Conservation (phyloP, 1,140 invertebrate genomes). For the Plectrocnemia conspersa region DNA sequence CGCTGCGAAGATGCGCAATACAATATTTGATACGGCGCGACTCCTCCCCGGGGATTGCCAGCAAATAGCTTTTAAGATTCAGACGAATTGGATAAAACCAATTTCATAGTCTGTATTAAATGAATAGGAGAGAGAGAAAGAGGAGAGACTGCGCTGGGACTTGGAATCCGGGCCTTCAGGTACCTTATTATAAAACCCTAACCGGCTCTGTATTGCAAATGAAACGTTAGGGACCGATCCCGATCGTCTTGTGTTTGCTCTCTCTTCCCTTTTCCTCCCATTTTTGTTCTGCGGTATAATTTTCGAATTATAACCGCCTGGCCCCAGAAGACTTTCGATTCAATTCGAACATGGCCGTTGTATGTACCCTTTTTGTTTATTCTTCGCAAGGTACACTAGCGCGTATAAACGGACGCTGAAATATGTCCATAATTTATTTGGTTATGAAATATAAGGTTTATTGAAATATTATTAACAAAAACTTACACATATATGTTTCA, state of each 20-base stretch:
- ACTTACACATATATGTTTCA: too few relatives aligned
- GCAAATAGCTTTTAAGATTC: slow-evolving; percentile 37
- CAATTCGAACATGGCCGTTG: slow-evolving; percentile 15
- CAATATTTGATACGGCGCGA: slow-evolving; percentile 32
- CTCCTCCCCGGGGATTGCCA: slow-evolving; percentile 27
- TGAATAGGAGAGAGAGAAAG: slow-evolving; percentile 25
- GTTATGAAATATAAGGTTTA: too few relatives aligned
- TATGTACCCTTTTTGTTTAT: neutral
- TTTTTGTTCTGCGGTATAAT: slow-evolving; percentile 20
- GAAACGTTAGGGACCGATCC: slow-evolving; percentile 17
- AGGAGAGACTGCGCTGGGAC: neutral
- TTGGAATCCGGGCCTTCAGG: neutral
- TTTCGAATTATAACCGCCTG: slow-evolving; percentile 13
- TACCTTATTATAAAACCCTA: neutral
- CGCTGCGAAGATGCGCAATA: slow-evolving; percentile 26
- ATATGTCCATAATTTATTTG: too few relatives aligned
- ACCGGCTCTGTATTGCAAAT: slow-evolving; percentile 8
- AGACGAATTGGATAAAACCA: slow-evolving; percentile 37
- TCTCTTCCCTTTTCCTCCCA: neutral
- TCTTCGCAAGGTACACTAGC: neutral
- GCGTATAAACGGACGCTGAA: too few relatives aligned
- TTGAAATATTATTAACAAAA: too few relatives aligned
- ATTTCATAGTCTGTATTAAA: slow-evolving; percentile 36
- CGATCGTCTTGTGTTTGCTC: slow-evolving; percentile 6
- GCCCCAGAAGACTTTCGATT: slow-evolving; percentile 15